Evolutionary conservation across 2,888 invertebrate species (phyloP).

Genomic region (Uloborus plumipes): DNA sequence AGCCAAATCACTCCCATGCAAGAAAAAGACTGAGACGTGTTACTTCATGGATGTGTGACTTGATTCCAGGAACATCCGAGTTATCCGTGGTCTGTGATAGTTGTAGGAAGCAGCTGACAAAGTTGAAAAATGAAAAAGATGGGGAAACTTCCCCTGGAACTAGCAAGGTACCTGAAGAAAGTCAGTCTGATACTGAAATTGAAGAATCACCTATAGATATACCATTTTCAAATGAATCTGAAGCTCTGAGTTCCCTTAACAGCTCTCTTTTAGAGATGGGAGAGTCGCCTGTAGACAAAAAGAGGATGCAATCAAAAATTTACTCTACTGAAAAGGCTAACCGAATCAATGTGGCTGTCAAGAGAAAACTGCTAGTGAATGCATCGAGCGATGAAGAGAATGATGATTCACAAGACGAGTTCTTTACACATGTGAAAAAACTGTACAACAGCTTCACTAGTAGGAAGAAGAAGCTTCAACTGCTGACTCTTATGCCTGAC

Average conservation of each 20-base stretch:
- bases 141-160: background rate
- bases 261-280: slow-evolving; percentile 6
- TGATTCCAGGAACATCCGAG: background rate
- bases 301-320: slow-evolving; percentile 5
- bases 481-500: slow-evolving; percentile 7
- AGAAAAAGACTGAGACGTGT: no score
- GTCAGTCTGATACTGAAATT: no score
- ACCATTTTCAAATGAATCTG: background rate
- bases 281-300: slow-evolving; percentile 8
- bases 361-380: no score
- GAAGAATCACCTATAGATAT: background rate
- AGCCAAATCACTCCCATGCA: slow-evolving; percentile 3
- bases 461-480: background rate
- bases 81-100: slow-evolving; percentile 5
- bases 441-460: no score
- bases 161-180: background rate
- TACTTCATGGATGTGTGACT: no score
- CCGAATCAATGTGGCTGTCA: no score
- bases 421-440: background rate
- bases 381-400: background rate
- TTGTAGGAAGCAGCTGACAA: slow-evolving; percentile 1
- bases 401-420: slow-evolving; percentile 7
- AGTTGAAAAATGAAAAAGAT: slow-evolving; percentile 3
- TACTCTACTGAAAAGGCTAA: background rate
- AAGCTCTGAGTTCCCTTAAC: background rate